Conservation (phyloP, 2,888 invertebrate species). For the Lasioglossum lativentre region DNA sequence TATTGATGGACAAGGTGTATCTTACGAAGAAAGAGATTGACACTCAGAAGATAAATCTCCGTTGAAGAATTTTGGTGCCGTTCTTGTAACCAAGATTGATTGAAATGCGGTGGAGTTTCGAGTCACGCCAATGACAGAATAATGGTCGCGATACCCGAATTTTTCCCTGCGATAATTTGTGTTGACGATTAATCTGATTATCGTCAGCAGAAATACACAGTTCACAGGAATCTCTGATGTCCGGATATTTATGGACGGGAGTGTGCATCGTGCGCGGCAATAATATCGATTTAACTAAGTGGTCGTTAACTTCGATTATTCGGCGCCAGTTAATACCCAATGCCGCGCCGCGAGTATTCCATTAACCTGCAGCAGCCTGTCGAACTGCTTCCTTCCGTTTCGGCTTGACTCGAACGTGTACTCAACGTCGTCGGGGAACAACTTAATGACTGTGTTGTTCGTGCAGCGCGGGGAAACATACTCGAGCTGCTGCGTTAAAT, state of each 20-base stretch:
- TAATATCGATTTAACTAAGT: not conserved
- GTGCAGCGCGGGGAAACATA: not conserved
- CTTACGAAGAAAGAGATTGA: too few species aligned
- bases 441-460: conserved; percentile 9
- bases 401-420: not conserved
- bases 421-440: not conserved
- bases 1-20: too few species aligned
- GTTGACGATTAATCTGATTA: too few species aligned
- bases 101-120: too few species aligned
- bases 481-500: not conserved
- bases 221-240: not conserved
- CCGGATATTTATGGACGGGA: not conserved
- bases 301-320: not conserved
- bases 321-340: not conserved
- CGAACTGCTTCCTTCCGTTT: not conserved
- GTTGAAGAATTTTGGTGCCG: too few species aligned
- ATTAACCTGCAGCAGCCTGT: not conserved
- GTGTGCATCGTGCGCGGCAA: not conserved
- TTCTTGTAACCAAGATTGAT: too few species aligned
- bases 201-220: not conserved
- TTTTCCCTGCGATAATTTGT: too few species aligned
- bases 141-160: too few species aligned
- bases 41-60: too few species aligned
- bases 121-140: too few species aligned
- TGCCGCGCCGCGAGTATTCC: not conserved